Base-by-base conservation (phyloP, 2,888 invertebrate genomes). In the Rhingia campestris region DNA sequence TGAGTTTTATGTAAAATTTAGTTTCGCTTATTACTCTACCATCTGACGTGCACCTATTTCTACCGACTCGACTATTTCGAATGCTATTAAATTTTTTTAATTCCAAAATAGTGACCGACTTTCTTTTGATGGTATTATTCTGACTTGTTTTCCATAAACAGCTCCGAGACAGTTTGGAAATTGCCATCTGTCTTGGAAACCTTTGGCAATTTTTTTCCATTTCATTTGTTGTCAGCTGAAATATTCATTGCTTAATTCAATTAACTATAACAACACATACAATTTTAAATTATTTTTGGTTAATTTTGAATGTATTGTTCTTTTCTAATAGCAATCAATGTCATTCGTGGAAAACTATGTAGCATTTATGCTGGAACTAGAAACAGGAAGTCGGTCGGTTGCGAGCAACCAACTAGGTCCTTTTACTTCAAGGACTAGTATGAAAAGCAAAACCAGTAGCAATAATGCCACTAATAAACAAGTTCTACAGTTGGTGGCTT, bases 41-140 rank as follows among this genome's bases (percentile, higher is more conserved):
- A 61, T 45, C 61, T 43, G 61, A 61, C 7, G 45, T 61, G 61
- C 33, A 43, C 45, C 61, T 45, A 45, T 61, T 61, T 61, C 43
- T 61, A n/a, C 61, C 43, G n/a, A 63, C 12, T 35, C n/a, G n/a
- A n/a, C n/a, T n/a, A n/a, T n/a, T n/a, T 63, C 47, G n/a, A 9
- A 61, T 64, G 14, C 49, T 64, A 51, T 64, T 5, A 33, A 47
- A 1, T 51, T 49, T 64, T 37, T 64, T 5, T 12, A 47, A 1
- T 51, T 49, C 22, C 14, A 47, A 66, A 64, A 64, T 51, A 51
- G 49, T 39, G 51, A 53, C 47, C 59, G 43, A 43, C 59, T 59
- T 43, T 59, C 59, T 43, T 33, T 63, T 64, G 49, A 35, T 39
- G 10, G 51, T 51, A 49, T 64, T 49, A 51, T 51, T 22, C 51